Evolutionary conservation across 2,888 invertebrate genomes (phyloP).

Genomic region (Drosophila anceps): DNA sequence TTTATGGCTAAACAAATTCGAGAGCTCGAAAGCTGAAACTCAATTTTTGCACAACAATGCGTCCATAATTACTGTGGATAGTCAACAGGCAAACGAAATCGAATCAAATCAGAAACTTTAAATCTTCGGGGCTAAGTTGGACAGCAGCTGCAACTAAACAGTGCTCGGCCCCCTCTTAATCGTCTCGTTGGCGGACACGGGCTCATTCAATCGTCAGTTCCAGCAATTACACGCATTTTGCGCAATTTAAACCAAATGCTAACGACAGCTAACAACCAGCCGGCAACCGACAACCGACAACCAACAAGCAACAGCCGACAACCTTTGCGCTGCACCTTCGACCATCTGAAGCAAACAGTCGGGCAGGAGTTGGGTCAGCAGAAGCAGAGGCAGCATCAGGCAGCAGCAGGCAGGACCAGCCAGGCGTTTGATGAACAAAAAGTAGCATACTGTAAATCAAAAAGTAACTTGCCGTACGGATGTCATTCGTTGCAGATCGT

Average conservation of each 20-base stretch:
- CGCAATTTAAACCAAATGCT: slow-evolving; percentile 81
- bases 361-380: slow-evolving; percentile 9
- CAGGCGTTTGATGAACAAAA: slow-evolving; percentile 78
- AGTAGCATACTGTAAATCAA: slow-evolving; percentile 81
- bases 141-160: slow-evolving; percentile 64
- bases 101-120: slow-evolving; percentile 77
- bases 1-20: slow-evolving; percentile 68
- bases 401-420: slow-evolving; percentile 41
- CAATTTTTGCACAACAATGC: slow-evolving; percentile 78
- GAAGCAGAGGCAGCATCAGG: slow-evolving; percentile 8
- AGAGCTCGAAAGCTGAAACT: slow-evolving; percentile 54
- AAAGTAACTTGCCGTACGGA: slow-evolving; percentile 81
- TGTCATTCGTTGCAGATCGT: slow-evolving; percentile 81
- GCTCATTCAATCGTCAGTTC: slow-evolving; percentile 80
- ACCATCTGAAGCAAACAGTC: slow-evolving; percentile 44
- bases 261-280: slow-evolving; percentile 77
- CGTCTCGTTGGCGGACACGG: slow-evolving; percentile 51
- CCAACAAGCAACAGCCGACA: slow-evolving; percentile 48
- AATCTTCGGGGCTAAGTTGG: slow-evolving; percentile 58
- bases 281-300: slow-evolving; percentile 70
- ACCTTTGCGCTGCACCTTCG: slow-evolving; percentile 77
- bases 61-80: slow-evolving; percentile 66
- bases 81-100: slow-evolving; percentile 36
- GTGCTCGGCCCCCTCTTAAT: not conserved
- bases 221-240: slow-evolving; percentile 82